phyloP scores from a whole-genome alignment of 1,140 invertebrate species.

The Heliconius eleuchia region DNA sequence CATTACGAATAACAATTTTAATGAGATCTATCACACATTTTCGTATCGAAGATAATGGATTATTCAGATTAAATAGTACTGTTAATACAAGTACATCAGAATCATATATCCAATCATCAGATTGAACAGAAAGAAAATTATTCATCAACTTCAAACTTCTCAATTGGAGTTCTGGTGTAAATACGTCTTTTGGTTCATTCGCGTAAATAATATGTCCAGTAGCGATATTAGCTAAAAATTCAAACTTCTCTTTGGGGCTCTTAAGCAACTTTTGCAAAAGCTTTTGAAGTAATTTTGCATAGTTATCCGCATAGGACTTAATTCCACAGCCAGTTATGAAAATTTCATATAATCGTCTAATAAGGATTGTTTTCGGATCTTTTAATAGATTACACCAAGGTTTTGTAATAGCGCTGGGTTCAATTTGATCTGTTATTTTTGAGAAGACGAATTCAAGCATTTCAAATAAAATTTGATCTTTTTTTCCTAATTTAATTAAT shows the following conservation, averaged over 20 bases:
- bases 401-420: conserved; percentile 51
- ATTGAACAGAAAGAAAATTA: conserved; percentile 55
- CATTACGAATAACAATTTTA: conserved; percentile 48
- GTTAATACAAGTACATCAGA: conserved; percentile 74
- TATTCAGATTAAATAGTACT: conserved; percentile 75
- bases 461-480: conserved; percentile 72
- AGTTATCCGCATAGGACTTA: conserved; percentile 57
- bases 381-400: conserved; percentile 73
- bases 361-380: conserved; percentile 53
- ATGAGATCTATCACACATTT: conserved; percentile 68
- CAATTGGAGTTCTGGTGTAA: conserved; percentile 68
- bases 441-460: conserved; percentile 68
- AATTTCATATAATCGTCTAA: conserved; percentile 67
- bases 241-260: conserved; percentile 71
- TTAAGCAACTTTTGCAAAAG: conserved; percentile 72
- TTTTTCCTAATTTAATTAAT: conserved; percentile 60
- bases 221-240: conserved; percentile 80
- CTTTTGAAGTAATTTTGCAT: conserved; percentile 62
- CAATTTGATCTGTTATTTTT: conserved; percentile 64
- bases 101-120: conserved; percentile 66
- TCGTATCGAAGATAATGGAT: conserved; percentile 69
- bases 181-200: conserved; percentile 61
- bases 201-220: conserved; percentile 71
- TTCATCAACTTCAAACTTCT: conserved; percentile 64
- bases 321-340: conserved; percentile 68